Percentiles rank a stretch among this genome's conserved stretches.
These are phyloP conservation scores for Uropsilus gracilis DNA, from an alignment of 2,113 vertebrate species.

Conservation along the genomic window DNA sequence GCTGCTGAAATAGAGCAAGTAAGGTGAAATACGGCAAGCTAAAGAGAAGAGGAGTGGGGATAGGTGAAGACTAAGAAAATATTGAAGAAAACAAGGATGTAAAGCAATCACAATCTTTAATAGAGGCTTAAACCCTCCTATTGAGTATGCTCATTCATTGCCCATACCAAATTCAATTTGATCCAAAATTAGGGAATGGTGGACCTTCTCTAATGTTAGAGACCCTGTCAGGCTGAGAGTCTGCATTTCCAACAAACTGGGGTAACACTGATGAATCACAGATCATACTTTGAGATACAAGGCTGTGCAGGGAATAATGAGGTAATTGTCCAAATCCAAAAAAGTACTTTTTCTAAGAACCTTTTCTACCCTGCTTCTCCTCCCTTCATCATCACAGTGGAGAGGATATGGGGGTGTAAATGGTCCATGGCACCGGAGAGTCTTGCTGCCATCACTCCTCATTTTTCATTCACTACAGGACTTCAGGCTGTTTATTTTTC, in stretches of 20 bases:
- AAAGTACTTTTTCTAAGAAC: not conserved
- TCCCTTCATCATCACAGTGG: not conserved
- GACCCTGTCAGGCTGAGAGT: not conserved
- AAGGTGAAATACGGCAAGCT: not conserved
- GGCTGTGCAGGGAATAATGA: not conserved
- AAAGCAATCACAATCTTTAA: not conserved
- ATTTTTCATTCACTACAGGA: not conserved
- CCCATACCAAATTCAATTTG: not conserved
- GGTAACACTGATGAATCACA: accelerated
- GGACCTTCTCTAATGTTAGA: not conserved
- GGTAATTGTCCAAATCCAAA: not conserved
- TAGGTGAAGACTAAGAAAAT: not conserved
- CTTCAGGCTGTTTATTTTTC: not conserved
- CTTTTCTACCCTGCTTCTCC: too few relatives aligned
- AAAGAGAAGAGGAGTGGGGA: not conserved
- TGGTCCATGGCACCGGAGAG: accelerated
- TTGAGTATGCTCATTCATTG: not conserved
- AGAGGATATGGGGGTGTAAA: not conserved
- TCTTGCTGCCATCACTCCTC: not conserved
- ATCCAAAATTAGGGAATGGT: not conserved
- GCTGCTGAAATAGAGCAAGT: not conserved
- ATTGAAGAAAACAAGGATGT: not conserved
- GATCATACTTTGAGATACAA: not conserved
- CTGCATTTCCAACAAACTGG: not conserved
- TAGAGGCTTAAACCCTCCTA: not conserved